Percentiles rank a stretch among this genome's conserved stretches.
Conservation (phyloP, 92 coral and sea anemone species). For the Muricea muricata region DNA sequence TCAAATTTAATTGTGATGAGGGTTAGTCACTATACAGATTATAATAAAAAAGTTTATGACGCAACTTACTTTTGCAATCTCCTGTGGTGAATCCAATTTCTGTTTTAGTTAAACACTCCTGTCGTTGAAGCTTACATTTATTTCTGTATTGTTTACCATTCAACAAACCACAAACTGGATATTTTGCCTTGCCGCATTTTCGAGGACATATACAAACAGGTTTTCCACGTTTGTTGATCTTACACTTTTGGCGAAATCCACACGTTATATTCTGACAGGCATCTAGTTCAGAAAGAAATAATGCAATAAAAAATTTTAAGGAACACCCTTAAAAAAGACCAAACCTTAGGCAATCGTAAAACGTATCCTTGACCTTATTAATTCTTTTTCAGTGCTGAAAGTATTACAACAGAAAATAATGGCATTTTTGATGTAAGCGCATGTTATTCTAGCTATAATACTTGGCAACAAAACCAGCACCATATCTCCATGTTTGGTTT, state of each 20-base stretch:
- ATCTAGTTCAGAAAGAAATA: constrained; percentile 29
- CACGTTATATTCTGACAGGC: constrained; percentile 75
- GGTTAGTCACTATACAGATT: no score
- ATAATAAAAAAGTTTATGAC: background rate
- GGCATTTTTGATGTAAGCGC: no score
- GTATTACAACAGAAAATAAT: no score
- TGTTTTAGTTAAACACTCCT: constrained; percentile 76
- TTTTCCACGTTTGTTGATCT: constrained; percentile 60
- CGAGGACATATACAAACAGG: constrained; percentile 83
- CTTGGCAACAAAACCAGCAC: no score
- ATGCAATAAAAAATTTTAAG: background rate
- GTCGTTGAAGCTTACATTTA: constrained; percentile 76
- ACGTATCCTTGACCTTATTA: no score
- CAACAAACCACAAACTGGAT: constrained; percentile 85
- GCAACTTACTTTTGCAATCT: constrained; percentile 83
- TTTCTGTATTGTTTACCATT: constrained; percentile 91
- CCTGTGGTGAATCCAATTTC: constrained; percentile 80
- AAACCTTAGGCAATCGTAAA: no score
- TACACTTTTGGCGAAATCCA: constrained; percentile 83
- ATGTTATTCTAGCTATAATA: no score
- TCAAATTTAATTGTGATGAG: no score
- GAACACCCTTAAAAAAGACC: no score
- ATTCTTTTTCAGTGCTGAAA: no score
- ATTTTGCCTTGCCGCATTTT: constrained; percentile 60
- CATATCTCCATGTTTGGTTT: no score